Base-by-base conservation (phyloP, 1,140 invertebrate species). In the Drosophila santomea region DNA sequence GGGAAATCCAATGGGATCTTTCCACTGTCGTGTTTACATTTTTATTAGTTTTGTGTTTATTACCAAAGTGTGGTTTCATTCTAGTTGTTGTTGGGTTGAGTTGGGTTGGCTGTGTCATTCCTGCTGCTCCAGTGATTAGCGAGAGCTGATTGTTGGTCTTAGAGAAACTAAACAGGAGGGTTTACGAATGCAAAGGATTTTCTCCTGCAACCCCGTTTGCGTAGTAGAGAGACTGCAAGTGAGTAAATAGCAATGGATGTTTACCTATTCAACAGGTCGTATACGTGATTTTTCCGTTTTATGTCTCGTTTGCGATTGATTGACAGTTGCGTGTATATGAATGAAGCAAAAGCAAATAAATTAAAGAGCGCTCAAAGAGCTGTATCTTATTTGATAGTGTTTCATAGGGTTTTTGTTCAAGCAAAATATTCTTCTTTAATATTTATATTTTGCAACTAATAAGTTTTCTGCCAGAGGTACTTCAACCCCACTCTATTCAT, bases 31-130 rank as follows among this genome's bases (percentile, higher is more conserved):
- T 79, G 76, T 83, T 83, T 89, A 86, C 79, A 86, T 88, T 86
- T 86, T 86, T 86, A 89, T 86, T 86, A 86, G 84, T 88, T 88
- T 83, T 67, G 57, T 82, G 78, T 86, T 82, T 82, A 82, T 78
- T 51, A 32, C 59, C 8, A 63, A 39, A 74, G 44, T 74, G 68
- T 43, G 64, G 63, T 63, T 45, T 20, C 20, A 1, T 17, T 17
- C 20, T 7, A 11, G 50, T 55, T 17, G 14, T 7, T n/a, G 4
- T 14, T 44, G 17, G 54, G 43, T 15, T 44, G 17, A 44, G 43
- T 15, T 41, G 60, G 54, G 47, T 14, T 41, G 72, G 71, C 41
- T 75, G 72, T 58, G 64, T 67, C 50, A 67, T 58, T 69, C 17
- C 64, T 71, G 44, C 51, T 71, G 51, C 43, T 57, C 52, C 28